These are phyloP conservation scores for Pseudochirops corinnae DNA, from an alignment of 2,797 vertebrate genomes.

Conservation along the genomic window DNA sequence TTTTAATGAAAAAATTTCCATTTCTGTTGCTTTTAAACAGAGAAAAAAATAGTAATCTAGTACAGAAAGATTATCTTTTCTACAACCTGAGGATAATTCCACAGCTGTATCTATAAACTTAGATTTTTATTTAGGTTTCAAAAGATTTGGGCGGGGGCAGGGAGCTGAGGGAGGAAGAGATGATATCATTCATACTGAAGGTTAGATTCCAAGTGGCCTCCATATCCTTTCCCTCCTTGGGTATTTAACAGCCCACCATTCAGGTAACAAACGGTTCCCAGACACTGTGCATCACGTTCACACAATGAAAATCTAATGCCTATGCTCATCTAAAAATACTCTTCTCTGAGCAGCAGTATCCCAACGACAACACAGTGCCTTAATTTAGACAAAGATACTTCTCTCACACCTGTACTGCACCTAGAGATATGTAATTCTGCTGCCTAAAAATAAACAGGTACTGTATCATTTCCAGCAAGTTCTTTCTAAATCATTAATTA, in stretches of 20 bases:
- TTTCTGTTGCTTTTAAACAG: constrained; percentile 1
- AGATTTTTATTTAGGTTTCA: neutral
- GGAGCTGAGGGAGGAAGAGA: neutral
- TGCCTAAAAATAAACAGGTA: constrained; percentile 61
- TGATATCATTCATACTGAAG: neutral
- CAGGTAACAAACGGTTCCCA: neutral
- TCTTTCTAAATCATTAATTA: constrained; percentile 60
- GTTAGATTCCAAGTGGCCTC: neutral
- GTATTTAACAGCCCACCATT: neutral
- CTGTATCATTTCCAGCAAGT: constrained; percentile 45
- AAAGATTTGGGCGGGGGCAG: neutral
- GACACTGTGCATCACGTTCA: too few relatives aligned
- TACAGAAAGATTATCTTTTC: neutral
- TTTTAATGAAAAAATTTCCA: neutral
- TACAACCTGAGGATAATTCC: neutral
- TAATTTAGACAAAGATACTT: neutral
- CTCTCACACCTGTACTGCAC: constrained; percentile 35
- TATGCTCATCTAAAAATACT: neutral
- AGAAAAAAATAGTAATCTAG: neutral
- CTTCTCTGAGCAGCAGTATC: neutral
- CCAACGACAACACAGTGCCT: neutral
- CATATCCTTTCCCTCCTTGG: neutral
- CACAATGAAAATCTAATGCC: neutral
- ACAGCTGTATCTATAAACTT: neutral
- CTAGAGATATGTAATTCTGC: constrained; percentile 55